Base-by-base conservation (phyloP, 2,113 vertebrate species). In the Periophthalmodon schlosseri region DNA sequence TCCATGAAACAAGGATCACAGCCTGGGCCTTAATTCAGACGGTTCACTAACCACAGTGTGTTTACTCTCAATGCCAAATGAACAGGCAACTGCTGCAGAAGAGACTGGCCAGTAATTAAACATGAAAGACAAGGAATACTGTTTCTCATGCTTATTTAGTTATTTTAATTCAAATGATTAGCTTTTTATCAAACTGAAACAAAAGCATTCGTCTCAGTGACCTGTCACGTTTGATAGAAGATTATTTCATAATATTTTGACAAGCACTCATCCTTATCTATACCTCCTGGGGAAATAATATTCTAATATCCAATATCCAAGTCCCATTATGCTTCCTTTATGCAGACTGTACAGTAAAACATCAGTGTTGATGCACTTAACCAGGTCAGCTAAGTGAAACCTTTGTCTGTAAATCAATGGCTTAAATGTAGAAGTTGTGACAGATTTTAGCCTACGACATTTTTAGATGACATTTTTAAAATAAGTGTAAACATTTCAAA, bases 61-160 rank as follows among this genome's bases (percentile, higher is more conserved):
- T 70, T 85, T 80, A 75, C 69, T 78, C 70, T 70, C 28, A 65
- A 44, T 63, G 13, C 73, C 74, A 65, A 87, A 77, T 79, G 83
- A 85, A 83, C 34, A 67, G 74, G 68, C 0, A 68, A 61, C 69
- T 81, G 65, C 78, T 57, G 13, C 83, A 72, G 83, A 77, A 77
- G 57, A 77, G 70, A 77, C 73, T 70, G 75, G 68, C 14, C 24
- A 6, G 49, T 2, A 64, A 39, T 9, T 39, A n/a, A 34, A 64
- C 56, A 44, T 4, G n/a, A 68, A 63, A 83, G 71, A 86, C 77
- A 79, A 74, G 63, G 15, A 50, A 5, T 18, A 70, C 10, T 21
- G 36, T 56, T n/a, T 56, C 5, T 50, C 49, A 50, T 50, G 5
- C 49, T 18, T 50, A 50, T 39, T 39, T 39, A 39, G 2, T 39